Base-by-base conservation (phyloP, 2,888 invertebrate species). In the Drosophila recens region DNA sequence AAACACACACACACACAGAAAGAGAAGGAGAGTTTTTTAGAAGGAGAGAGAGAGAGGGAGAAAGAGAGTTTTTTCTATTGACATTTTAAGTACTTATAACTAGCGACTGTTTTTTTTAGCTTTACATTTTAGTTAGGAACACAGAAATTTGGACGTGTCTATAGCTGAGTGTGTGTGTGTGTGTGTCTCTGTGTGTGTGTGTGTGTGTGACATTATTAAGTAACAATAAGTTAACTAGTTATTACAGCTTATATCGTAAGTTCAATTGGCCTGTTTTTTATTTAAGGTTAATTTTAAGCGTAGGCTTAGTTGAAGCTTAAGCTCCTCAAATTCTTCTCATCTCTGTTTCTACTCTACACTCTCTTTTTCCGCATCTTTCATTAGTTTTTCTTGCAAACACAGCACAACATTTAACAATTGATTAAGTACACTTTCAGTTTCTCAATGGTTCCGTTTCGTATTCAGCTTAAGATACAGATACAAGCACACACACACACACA, bases 381-480 rank as follows among this genome's bases (percentile, higher is more conserved):
- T 38, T 20, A 54, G 42, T 33, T 64, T 49, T 36, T 66, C 23
- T 49, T 64, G 53, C 72, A 80, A 73, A 72, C 77, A 81, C 87
- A 84, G 84, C 87, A 79, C 79, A 65, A 86, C 73, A 79, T 79
- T 81, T 75, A 86, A 75, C 79, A 72, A 52, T 73, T 66, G 73
- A 69, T 70, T 84, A 84, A 84, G 83, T 83, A 84, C 83, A 86
- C 83, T 84, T 86, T 72, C 62, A 76, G 67, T 79, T 76, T 76
- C 67, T 67, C 65, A 69, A 68, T 61, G 70, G 68, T 72, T 70
- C 71, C 58, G 61, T 62, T 56, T 72, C 43, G 13, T 52, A 20
- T 10, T 36, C 27, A 62, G 27, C 38, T 54, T 58, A 68, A 49
- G 15, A 45, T 59, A 52, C 48, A 6, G 23, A 51, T 65, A 40